A percentile compares a stretch with the other conserved stretches of the same genome.
These are phyloP conservation scores for Euproctis similis DNA, from an alignment of 2,888 invertebrate genomes.

Conservation along the genomic window DNA sequence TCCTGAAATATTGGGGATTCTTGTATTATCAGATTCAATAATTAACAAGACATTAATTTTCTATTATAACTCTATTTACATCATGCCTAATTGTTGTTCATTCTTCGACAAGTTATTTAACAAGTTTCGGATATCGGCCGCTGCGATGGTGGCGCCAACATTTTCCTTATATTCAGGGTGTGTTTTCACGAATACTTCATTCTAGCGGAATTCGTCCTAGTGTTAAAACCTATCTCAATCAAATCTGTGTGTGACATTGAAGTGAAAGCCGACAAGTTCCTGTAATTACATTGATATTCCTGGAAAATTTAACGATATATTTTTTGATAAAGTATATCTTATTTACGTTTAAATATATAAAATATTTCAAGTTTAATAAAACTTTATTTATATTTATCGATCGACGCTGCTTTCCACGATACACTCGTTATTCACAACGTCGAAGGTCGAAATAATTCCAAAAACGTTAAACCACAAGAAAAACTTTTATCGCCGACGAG, in stretches of 20 bases:
- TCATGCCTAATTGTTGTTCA: slow-evolving; percentile 14
- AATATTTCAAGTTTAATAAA: slow-evolving; percentile 24
- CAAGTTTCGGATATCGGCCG: slow-evolving; percentile 39
- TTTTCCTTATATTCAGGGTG: slow-evolving; percentile 72
- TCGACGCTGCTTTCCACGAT: slow-evolving; percentile 38
- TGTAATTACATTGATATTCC: slow-evolving; percentile 23
- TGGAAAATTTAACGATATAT: slow-evolving; percentile 29
- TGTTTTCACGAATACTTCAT: slow-evolving; percentile 73
- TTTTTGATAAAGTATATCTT: slow-evolving; percentile 24
- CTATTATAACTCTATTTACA: too few species aligned
- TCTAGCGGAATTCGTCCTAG: slow-evolving; percentile 68
- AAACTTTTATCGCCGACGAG: slow-evolving; percentile 57
- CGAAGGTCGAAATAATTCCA: slow-evolving; percentile 40
- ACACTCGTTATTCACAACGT: slow-evolving; percentile 27
- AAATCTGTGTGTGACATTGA: slow-evolving; percentile 55
- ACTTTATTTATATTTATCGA: slow-evolving; percentile 37
- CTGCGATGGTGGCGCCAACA: slow-evolving; percentile 61
- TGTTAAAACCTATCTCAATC: slow-evolving; percentile 58
- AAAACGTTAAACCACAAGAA: slow-evolving; percentile 66
- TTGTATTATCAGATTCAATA: background rate
- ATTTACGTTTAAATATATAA: slow-evolving; percentile 21
- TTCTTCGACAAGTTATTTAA: slow-evolving; percentile 9
- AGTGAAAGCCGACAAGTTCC: slow-evolving; percentile 58
- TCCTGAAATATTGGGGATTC: too few species aligned
- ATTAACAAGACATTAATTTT: background rate